phyloP scores from a whole-genome alignment of 2,113 vertebrate genomes.

The Diphyllodes magnificus region DNA sequence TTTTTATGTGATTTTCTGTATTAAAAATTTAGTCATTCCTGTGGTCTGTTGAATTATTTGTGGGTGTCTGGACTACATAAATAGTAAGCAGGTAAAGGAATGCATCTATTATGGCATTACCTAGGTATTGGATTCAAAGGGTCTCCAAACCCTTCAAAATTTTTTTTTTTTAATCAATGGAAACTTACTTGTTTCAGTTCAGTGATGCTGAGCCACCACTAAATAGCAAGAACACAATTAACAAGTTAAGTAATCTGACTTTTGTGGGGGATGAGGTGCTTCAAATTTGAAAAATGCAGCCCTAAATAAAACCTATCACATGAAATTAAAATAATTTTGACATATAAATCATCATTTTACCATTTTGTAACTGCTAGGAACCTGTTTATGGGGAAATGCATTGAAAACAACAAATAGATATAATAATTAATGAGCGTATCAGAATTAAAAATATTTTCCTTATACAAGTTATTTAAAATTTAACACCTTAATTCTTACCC shows the following conservation, averaged over 20 bases:
- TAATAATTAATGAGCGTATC: slow-evolving; percentile 73
- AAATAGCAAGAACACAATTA: not conserved
- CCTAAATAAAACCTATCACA: slow-evolving; percentile 16
- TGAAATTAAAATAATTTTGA: slow-evolving; percentile 17
- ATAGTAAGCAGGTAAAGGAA: slow-evolving; percentile 8
- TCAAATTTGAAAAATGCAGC: not conserved
- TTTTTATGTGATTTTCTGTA: not conserved
- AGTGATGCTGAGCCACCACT: not conserved
- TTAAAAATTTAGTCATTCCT: not conserved
- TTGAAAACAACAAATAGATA: slow-evolving; percentile 64
- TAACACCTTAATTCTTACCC: slow-evolving; percentile 74
- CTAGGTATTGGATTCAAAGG: not conserved
- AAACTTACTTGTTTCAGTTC: slow-evolving; percentile 31
- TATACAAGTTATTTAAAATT: slow-evolving; percentile 77
- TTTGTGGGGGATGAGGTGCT: not conserved
- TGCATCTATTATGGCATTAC: not conserved
- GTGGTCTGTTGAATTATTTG: not conserved
- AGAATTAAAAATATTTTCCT: slow-evolving; percentile 76
- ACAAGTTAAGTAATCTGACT: not conserved
- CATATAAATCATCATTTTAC: slow-evolving; percentile 37
- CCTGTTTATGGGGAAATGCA: slow-evolving; percentile 25
- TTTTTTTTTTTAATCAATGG: not conserved
- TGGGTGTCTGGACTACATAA: not conserved
- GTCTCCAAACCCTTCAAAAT: not conserved
- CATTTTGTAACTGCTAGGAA: slow-evolving; percentile 38